phyloP scores from a whole-genome alignment of 2,113 vertebrate genomes.

The Calyptomena viridis region DNA sequence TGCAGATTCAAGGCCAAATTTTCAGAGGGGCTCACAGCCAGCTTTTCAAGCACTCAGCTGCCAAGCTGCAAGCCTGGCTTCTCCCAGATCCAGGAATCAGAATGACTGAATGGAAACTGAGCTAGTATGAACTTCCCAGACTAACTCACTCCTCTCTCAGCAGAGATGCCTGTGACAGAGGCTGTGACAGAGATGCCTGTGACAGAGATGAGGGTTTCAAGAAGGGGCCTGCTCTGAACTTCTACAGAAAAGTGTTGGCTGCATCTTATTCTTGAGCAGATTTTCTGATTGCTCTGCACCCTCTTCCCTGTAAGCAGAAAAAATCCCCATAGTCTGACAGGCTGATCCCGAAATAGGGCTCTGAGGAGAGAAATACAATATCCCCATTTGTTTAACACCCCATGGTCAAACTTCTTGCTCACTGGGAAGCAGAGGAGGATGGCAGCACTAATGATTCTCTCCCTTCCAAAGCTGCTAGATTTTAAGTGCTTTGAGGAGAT shows the following conservation, averaged over 20 bases:
- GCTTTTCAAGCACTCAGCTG: neutral
- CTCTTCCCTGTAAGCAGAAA: neutral
- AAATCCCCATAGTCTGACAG: neutral
- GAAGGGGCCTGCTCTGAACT: neutral
- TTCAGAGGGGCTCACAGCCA: neutral
- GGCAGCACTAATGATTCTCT: neutral
- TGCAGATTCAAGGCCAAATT: neutral
- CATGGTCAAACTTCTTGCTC: neutral
- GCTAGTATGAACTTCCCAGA: neutral
- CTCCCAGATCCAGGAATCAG: neutral
- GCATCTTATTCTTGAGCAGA: neutral
- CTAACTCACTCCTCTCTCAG: neutral
- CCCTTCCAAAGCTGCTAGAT: neutral
- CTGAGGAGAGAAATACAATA: neutral
- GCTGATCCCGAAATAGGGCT: neutral
- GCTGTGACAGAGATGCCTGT: neutral
- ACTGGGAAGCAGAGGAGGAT: neutral
- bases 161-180: neutral
- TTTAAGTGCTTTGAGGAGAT: conserved; percentile 13
- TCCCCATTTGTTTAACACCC: neutral
- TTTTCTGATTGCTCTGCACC: neutral
- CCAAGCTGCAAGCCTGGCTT: neutral
- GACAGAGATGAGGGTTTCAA: neutral
- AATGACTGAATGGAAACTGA: fast-evolving
- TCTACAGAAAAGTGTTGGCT: neutral